These are phyloP conservation scores for Rotaria macrura DNA, from an alignment of 2,888 invertebrate genomes.

Conservation along the genomic window DNA sequence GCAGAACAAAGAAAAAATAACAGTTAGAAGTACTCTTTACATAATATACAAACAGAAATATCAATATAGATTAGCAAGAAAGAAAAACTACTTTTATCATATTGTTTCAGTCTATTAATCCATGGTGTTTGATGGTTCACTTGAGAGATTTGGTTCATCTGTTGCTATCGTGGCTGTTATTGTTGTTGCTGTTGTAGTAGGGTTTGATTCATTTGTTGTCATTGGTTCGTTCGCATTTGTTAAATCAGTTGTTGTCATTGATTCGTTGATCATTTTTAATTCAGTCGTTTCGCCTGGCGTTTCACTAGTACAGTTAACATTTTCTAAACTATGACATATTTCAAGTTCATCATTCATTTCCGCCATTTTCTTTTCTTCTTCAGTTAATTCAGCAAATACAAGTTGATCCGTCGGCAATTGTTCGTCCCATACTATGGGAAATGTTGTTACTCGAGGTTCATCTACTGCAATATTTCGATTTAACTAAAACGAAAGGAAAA, in stretches of 20 bases:
- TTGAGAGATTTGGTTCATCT: background rate
- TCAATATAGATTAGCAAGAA: background rate
- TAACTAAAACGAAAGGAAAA: slow-evolving; percentile 22
- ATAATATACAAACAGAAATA: background rate
- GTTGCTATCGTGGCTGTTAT: too few relatives aligned
- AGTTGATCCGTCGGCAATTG: slow-evolving; percentile 15
- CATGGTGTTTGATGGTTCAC: background rate
- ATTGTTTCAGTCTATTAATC: background rate
- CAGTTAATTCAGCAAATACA: slow-evolving; percentile 26
- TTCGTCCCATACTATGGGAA: slow-evolving; percentile 85
- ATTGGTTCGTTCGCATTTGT: too few relatives aligned
- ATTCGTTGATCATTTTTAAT: background rate
- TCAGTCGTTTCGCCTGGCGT: background rate
- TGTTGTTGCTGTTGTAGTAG: too few relatives aligned
- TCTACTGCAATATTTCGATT: slow-evolving; percentile 37
- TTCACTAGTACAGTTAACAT: background rate
- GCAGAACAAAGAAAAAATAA: background rate
- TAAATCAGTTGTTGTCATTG: too few relatives aligned
- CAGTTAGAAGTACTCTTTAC: background rate
- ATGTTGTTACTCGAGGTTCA: slow-evolving; percentile 75
- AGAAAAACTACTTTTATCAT: background rate
- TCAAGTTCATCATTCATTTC: slow-evolving; percentile 7
- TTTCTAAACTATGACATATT: background rate
- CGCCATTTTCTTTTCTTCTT: slow-evolving; percentile 30
- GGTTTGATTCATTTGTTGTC: too few relatives aligned